Percentiles rank a stretch among this genome's conserved stretches.
These are phyloP conservation scores for Schizotus pectinicornis DNA, from an alignment of 2,888 invertebrate genomes.

Conservation along the genomic window DNA sequence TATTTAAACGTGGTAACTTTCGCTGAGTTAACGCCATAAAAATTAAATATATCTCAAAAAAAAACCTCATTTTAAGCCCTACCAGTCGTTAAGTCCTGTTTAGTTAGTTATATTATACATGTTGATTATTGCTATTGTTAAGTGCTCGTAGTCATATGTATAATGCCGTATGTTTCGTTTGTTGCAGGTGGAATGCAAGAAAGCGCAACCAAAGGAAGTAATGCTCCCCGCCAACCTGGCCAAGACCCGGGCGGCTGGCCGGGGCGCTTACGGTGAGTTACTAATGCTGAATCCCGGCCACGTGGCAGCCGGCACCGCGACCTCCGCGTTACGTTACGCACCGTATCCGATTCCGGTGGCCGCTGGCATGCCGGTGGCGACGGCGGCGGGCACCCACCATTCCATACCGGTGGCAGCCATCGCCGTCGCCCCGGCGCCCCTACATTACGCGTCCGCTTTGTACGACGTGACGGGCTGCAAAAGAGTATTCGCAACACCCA, in stretches of 20 bases:
- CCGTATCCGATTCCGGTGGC: constrained; percentile 61
- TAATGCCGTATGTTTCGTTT: constrained; percentile 18
- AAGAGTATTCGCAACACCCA: constrained; percentile 61
- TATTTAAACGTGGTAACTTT: too few relatives aligned
- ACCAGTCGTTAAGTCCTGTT: too few relatives aligned
- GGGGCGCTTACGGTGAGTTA: constrained; percentile 98
- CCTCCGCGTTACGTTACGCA: constrained; percentile 68
- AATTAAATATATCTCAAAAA: too few relatives aligned
- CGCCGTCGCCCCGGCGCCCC: constrained; percentile 53
- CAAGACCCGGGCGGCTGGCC: constrained; percentile 93
- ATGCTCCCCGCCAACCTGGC: constrained; percentile 98
- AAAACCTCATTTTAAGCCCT: too few relatives aligned
- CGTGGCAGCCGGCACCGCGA: constrained; percentile 57
- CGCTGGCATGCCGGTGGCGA: constrained; percentile 42
- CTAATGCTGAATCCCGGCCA: constrained; percentile 77
- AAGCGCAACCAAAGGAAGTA: constrained; percentile 99
- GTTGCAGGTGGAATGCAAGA: constrained; percentile 98
- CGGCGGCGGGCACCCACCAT: constrained; percentile 42
- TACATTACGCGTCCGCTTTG: constrained; percentile 56
- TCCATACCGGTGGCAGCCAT: constrained; percentile 52
- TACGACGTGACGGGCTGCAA: constrained; percentile 64
- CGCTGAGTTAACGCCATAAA: too few relatives aligned
- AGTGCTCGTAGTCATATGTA: too few relatives aligned
- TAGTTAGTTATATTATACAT: too few relatives aligned
- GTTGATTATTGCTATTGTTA: too few relatives aligned